These are phyloP conservation scores for Cryptotermes secundus DNA, from an alignment of 1,140 invertebrate species.

Conservation along the genomic window DNA sequence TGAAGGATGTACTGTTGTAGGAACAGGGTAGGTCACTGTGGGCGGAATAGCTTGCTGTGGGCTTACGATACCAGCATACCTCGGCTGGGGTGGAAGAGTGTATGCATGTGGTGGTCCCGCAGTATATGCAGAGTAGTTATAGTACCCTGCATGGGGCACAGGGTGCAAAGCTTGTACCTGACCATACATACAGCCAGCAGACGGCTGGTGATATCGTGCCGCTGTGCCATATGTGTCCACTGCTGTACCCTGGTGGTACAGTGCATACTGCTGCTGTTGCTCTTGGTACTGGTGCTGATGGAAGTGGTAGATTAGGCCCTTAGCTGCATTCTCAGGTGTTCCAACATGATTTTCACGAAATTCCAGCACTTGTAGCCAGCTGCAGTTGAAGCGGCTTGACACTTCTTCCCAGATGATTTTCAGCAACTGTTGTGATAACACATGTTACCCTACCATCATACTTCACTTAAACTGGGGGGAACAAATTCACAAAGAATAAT, in stretches of 20 bases:
- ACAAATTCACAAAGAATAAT: too few species aligned
- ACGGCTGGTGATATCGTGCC: conserved; percentile 25
- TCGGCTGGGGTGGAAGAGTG: conserved; percentile 29
- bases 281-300: conserved; percentile 37
- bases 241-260: conserved; percentile 16
- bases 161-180: background rate
- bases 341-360: conserved; percentile 65
- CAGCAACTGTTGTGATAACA: conserved; percentile 49
- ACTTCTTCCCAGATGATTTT: conserved; percentile 60
- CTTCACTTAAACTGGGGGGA: too few species aligned
- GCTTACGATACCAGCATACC: conserved; percentile 17
- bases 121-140: conserved; percentile 7
- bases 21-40: conserved; percentile 20
- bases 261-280: conserved; percentile 33
- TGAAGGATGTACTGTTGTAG: background rate
- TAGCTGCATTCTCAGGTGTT: conserved; percentile 55
- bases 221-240: conserved; percentile 28
- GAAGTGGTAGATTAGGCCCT: conserved; percentile 50
- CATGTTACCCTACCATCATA: background rate
- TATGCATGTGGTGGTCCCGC: conserved; percentile 16
- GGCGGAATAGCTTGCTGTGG: conserved; percentile 26
- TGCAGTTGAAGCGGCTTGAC: conserved; percentile 52
- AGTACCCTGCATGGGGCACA: conserved; percentile 20
- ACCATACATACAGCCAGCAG: conserved; percentile 27
- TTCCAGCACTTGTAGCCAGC: conserved; percentile 66